Evolutionary conservation across 2,797 vertebrate genomes (phyloP).

Genomic region (Chaetophractus vellerosus): DNA sequence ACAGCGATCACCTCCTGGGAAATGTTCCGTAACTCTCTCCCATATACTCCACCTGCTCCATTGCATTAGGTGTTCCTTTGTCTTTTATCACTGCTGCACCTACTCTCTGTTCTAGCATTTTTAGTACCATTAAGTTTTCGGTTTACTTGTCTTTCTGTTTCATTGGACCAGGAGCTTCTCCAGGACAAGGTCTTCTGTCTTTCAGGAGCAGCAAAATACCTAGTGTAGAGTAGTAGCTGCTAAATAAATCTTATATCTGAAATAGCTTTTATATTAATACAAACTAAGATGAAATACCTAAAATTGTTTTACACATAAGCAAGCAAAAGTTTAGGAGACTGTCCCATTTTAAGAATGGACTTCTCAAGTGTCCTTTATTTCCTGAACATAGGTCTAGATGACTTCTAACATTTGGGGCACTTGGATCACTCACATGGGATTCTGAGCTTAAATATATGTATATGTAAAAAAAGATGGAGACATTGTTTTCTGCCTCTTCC

Average conservation of each 20-base stretch:
- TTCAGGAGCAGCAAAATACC: not conserved
- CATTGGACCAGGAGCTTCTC: not conserved
- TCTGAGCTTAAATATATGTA: not conserved
- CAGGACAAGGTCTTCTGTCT: not conserved
- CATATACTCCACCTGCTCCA: not conserved
- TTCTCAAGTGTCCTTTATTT: not conserved
- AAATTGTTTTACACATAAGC: not conserved
- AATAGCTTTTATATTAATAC: not conserved
- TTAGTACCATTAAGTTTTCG: not conserved
- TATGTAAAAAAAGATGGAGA: not conserved
- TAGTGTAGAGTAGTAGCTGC: not conserved
- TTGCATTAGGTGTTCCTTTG: not conserved
- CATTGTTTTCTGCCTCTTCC: not conserved
- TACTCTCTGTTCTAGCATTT: not conserved
- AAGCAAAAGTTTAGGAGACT: not conserved
- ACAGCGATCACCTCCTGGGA: not conserved
- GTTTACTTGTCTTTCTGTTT: not conserved
- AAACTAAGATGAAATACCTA: not conserved
- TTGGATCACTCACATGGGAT: not conserved
- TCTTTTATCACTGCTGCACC: not conserved
- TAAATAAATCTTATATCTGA: not conserved
- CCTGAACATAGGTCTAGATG: not conserved
- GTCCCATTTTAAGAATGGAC: constrained; percentile 5
- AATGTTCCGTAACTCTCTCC: not conserved
- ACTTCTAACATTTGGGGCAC: not conserved